Conservation (phyloP, 2,113 vertebrate species). For the Tapirus terrestris region DNA sequence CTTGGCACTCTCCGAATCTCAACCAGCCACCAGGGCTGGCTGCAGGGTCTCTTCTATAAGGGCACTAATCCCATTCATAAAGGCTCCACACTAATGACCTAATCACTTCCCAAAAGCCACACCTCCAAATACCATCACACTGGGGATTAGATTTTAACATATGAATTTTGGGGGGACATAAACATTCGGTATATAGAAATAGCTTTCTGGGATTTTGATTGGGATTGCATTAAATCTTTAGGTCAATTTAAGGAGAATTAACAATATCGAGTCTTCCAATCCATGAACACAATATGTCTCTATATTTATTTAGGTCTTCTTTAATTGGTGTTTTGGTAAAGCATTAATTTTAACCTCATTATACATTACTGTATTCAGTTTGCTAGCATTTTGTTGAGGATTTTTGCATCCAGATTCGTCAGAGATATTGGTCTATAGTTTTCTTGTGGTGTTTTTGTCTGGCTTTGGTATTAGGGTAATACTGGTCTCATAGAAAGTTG, state of each 20-base stretch:
- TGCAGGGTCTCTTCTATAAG: not conserved
- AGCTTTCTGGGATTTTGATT: not conserved
- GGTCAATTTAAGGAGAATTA: not conserved
- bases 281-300: not conserved
- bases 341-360: not conserved
- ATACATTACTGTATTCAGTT: not conserved
- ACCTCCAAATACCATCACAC: not conserved
- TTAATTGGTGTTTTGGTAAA: not conserved
- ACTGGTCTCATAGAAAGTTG: not conserved
- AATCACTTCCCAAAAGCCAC: not conserved
- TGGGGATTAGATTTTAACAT: not conserved
- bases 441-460: not conserved
- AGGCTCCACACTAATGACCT: not conserved
- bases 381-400: not conserved
- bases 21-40: too few species aligned
- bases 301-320: not conserved
- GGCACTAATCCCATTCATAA: not conserved
- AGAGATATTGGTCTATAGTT: not conserved
- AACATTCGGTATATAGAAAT: not conserved
- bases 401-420: not conserved
- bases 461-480: not conserved
- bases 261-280: not conserved
- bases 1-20: too few species aligned
- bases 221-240: not conserved
- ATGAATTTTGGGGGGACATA: not conserved